Base-by-base conservation (phyloP, 2,797 vertebrate species). In the Knipowitschia caucasica region DNA sequence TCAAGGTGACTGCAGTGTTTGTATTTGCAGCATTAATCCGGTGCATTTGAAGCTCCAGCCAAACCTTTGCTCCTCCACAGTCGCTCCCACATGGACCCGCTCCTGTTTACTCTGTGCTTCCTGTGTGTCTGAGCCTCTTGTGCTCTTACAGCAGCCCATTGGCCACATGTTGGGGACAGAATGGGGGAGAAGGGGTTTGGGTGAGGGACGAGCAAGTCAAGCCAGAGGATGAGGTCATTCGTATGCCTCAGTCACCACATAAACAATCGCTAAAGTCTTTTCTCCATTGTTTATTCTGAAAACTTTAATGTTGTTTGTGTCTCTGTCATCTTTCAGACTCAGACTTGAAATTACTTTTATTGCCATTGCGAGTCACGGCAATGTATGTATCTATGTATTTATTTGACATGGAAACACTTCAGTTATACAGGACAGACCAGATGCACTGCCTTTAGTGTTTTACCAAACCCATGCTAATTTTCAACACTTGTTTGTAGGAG, bases 61-160 rank as follows among this genome's bases (percentile, higher is more conserved):
- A 70, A 63, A 69, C 59, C 71, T 59, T 67, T 73, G 62, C 30
- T 53, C 70, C 67, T 34, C 34, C 4, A 18, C 3, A 15, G 21
- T 64, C 51, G 57, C 59, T 49, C 29, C 30, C 39, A 53, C 42
- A n/a, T 55, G 46, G 46, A 67, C 45, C 53, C 44, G 36, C 39
- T 67, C 55, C 64, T 89, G 87, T 90, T 90, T 88, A 87, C 87
- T 76, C 80, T 87, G 83, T n/a, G 70, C 84, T 86, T 89, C 81
- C 88, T 86, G 73, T 77, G 78, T 81, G 84, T 86, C 83, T 88
- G 80, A 75, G 78, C 70, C 85, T 43, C 45, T 73, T 71, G 61
- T 57, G 67, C 80, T 72, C 83, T 88, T 86, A 86, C 88, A 70
- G 88, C 86, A 87, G 69, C 81, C 83, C 78, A 75, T 88, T 85